phyloP scores from a whole-genome alignment of 2,888 invertebrate species.

The Harmothoe impar region DNA sequence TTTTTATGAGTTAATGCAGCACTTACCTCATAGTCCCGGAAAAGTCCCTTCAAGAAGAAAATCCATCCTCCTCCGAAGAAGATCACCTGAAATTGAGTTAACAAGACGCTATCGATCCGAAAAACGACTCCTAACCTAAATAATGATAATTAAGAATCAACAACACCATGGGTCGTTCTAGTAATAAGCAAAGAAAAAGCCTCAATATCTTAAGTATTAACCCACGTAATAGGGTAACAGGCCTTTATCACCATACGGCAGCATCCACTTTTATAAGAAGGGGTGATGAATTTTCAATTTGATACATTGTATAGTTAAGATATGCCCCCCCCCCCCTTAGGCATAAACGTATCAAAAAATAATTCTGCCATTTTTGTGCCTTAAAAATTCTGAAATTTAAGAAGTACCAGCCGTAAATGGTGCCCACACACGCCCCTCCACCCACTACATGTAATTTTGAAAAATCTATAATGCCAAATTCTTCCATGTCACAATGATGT shows the following conservation, averaged over 20 bases:
- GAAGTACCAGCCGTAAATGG: no score
- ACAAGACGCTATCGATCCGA: not conserved
- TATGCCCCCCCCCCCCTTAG: no score
- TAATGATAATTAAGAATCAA: not conserved
- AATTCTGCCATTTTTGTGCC: no score
- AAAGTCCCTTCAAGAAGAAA: slow-evolving; percentile 98
- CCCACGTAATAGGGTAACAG: not conserved
- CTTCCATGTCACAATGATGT: no score
- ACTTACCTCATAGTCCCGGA: slow-evolving; percentile 94
- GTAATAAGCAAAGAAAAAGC: not conserved
- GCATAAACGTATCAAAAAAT: no score
- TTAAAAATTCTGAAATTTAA: no score
- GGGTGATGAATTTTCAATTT: not conserved
- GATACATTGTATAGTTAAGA: no score
- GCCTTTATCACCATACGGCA: not conserved
- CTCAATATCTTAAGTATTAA: not conserved
- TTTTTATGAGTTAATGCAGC: no score
- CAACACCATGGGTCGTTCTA: not conserved
- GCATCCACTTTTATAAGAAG: not conserved
- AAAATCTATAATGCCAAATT: no score
- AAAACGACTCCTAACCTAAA: not conserved
- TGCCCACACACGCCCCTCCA: no score
- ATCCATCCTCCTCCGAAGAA: slow-evolving; percentile 99
- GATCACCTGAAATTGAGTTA: slow-evolving; percentile 87
- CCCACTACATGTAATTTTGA: no score